Evolutionary conservation across 2,797 vertebrate species (phyloP), one percentile per base, ranked within the genome.

Genomic region (Oryzias sinensis): DNA sequence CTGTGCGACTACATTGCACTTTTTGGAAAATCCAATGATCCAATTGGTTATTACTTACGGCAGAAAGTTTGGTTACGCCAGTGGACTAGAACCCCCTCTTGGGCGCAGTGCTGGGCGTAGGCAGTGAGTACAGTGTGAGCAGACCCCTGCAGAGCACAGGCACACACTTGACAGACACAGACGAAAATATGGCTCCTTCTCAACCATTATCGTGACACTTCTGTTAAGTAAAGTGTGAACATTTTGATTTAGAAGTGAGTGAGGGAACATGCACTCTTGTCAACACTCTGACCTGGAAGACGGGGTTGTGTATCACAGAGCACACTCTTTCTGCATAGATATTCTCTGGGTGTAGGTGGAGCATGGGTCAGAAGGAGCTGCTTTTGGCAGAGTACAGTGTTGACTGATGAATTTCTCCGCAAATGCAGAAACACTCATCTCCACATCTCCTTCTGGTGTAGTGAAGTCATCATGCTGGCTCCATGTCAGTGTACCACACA

Each of bases 401-500:
- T 72, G 67, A 0, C 84, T 78, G 2, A 65, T 86, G 84, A 94
- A 97, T 70, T 93, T 94, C 59, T 74, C 67, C 15, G 89, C 85
- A 1, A 98, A 98, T 52, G 93, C 91, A 0, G 82, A 1, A 0
- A 89, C 61, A 0, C 87, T 88, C 74, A 71, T 89, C 79, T 98
- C 96, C 62, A 97, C 88, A 0, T 98, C 95, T 0, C 97, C 95
- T 0, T 88, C 93, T 0, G 94, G 94, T 0, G 95, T 97, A 66
- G 90, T 92, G 72, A 98, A 98, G 64, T 98, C 96, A 0, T 97
- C 96, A 0, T 90, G 89, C 85, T 94, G 94, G 81, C 89, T 94
- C 92, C 95, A 94, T 43, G 90, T 96, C 71, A 94, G 90, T 0
- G 96, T 98, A 27, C 95, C 95, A 14, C 96, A 98, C 15, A 98